Evolutionary conservation across 92 coral and sea anemone species (phyloP).

Genomic region (Palythoa caribaeorum): DNA sequence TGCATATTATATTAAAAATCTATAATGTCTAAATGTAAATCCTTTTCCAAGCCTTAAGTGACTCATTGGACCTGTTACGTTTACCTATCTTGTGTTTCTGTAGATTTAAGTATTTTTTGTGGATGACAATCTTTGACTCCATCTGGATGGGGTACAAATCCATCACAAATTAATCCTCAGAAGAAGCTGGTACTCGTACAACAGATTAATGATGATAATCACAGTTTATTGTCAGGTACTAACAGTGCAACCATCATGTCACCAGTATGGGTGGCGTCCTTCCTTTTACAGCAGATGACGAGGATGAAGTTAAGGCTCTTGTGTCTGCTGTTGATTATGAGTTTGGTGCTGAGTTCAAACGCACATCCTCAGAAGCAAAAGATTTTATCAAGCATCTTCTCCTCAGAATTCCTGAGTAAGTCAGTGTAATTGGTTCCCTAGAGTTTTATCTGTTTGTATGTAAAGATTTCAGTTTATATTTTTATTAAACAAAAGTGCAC

Average conservation of each 20-base stretch:
- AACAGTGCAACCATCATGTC: neutral
- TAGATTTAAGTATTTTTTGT: too few species aligned
- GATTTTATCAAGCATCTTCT: conserved; percentile 69
- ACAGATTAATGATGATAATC: neutral
- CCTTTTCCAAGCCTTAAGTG: too few species aligned
- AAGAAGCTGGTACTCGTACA: neutral
- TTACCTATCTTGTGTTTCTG: too few species aligned
- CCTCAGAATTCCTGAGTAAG: conserved; percentile 74
- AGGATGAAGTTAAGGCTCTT: conserved; percentile 59
- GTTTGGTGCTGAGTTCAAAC: conserved; percentile 64
- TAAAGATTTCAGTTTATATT: neutral
- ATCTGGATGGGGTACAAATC: neutral
- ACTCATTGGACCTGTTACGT: too few species aligned
- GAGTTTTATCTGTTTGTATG: too few species aligned
- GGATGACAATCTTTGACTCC: too few species aligned
- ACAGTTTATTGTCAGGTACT: neutral
- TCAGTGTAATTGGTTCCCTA: neutral
- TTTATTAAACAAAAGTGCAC: neutral
- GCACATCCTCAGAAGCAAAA: conserved; percentile 75
- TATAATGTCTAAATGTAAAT: too few species aligned
- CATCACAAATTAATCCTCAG: neutral
- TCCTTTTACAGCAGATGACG: conserved; percentile 69
- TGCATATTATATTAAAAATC: too few species aligned
- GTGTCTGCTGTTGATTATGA: conserved; percentile 30
- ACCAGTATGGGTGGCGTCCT: conserved; percentile 72